Evolutionary conservation across 2,797 vertebrate genomes (phyloP).

Genomic region (Coccyzus lansbergi): DNA sequence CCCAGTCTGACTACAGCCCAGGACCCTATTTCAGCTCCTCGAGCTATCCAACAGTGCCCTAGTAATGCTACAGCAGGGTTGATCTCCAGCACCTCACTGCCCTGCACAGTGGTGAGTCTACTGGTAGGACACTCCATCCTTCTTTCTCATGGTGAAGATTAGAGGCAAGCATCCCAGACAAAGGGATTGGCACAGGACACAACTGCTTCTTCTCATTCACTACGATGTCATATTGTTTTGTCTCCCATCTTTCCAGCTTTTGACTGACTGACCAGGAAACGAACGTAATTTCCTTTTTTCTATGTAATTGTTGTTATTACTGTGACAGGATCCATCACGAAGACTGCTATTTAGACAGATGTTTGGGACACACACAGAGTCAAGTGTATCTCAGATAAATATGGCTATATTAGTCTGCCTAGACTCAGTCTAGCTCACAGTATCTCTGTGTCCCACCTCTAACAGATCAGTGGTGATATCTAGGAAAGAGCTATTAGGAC

Average conservation of each 20-base stretch:
- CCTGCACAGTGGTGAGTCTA: neutral
- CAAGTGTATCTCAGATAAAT: neutral
- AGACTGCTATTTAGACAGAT: neutral
- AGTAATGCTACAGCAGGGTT: neutral
- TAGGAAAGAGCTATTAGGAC: neutral
- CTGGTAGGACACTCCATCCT: fast-evolving
- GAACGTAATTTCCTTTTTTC: neutral
- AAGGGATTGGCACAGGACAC: neutral
- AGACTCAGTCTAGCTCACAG: neutral
- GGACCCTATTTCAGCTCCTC: neutral
- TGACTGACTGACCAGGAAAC: neutral
- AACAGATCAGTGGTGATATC: neutral
- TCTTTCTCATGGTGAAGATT: neutral
- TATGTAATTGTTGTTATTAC: neutral
- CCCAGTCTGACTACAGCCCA: neutral
- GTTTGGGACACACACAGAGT: neutral
- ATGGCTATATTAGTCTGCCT: neutral
- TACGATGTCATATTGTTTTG: fast-evolving
- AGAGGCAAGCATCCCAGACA: neutral
- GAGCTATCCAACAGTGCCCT: fast-evolving
- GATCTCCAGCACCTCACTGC: neutral
- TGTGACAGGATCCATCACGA: fast-evolving
- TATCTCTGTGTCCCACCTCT: neutral
- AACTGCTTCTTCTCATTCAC: neutral
- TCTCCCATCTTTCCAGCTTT: neutral